A percentile compares a stretch with the other conserved stretches of the same genome.
phyloP scores from a whole-genome alignment of 1,140 invertebrate species.

The Bombus soroeensis region DNA sequence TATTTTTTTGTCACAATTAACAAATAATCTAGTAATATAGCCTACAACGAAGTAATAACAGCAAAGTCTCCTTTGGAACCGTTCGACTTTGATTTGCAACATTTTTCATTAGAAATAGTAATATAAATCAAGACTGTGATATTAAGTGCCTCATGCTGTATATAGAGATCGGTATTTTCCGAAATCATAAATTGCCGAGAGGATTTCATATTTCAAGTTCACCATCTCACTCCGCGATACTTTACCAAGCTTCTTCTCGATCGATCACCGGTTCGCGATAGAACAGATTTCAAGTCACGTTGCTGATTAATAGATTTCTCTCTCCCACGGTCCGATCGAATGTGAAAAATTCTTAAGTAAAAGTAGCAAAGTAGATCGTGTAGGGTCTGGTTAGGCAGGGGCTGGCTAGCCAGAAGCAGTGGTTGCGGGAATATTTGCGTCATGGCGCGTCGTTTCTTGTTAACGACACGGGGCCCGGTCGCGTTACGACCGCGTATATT shows the following conservation, averaged over 20 bases:
- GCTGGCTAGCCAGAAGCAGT: not conserved
- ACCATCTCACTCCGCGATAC: too few relatives aligned
- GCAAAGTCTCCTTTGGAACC: too few relatives aligned
- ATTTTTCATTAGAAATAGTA: too few relatives aligned
- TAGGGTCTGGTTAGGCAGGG: not conserved
- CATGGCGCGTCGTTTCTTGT: constrained; percentile 24
- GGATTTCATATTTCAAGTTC: not conserved
- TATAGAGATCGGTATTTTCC: not conserved
- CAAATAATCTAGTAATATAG: too few relatives aligned
- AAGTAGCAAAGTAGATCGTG: not conserved
- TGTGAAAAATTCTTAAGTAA: not conserved
- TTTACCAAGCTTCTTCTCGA: not conserved
- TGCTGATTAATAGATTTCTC: not conserved
- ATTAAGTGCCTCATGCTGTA: too few relatives aligned
- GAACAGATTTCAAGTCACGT: not conserved
- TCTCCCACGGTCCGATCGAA: not conserved
- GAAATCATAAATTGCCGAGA: not conserved
- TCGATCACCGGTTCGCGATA: not conserved
- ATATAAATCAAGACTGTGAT: too few relatives aligned
- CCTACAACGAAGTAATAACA: too few relatives aligned
- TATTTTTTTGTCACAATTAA: too few relatives aligned
- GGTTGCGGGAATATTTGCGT: constrained; percentile 46
- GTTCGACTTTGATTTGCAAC: too few relatives aligned
- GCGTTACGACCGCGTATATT: constrained; percentile 42
- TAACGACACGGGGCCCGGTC: constrained; percentile 47